Percentiles rank a stretch among this genome's conserved stretches.
Conservation (phyloP, 2,888 invertebrate genomes). For the Hoplodrina ambigua region DNA sequence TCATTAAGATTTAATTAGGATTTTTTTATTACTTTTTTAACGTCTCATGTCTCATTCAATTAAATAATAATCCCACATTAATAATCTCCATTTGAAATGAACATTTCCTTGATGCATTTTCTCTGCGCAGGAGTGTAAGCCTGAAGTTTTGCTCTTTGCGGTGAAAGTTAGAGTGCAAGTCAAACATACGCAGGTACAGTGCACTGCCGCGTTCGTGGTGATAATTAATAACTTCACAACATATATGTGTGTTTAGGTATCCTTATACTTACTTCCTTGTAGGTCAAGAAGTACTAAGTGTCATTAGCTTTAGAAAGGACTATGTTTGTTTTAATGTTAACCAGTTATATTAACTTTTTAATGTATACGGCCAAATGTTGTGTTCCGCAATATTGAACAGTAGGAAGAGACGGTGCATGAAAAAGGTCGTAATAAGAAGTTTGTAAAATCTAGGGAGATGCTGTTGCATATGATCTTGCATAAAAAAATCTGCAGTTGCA, state of each 20-base stretch:
- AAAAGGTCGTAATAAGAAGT: neutral
- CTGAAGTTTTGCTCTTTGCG: slow-evolving; percentile 36
- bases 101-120: slow-evolving; percentile 32
- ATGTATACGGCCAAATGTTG: neutral
- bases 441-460: neutral
- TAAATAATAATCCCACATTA: neutral
- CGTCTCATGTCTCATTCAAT: neutral
- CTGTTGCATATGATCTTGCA: neutral
- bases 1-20: slow-evolving; percentile 2
- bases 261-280: slow-evolving; percentile 36
- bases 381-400: neutral
- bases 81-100: neutral
- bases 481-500: no score
- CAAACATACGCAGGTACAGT: slow-evolving; percentile 39
- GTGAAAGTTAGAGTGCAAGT: slow-evolving; percentile 58
- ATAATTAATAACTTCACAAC: slow-evolving; percentile 38
- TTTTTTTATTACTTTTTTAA: neutral
- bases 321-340: slow-evolving; percentile 4
- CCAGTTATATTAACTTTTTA: neutral
- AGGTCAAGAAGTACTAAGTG: slow-evolving; percentile 17
- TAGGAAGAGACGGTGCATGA: neutral
- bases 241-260: slow-evolving; percentile 15
- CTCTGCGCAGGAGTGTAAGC: slow-evolving; percentile 30
- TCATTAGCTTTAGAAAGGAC: slow-evolving; percentile 16
- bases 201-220: slow-evolving; percentile 17